A percentile compares a stretch with the other conserved stretches of the same genome.
These are phyloP conservation scores for Clepsis dumicolana DNA, from an alignment of 2,888 invertebrate genomes.

Conservation along the genomic window DNA sequence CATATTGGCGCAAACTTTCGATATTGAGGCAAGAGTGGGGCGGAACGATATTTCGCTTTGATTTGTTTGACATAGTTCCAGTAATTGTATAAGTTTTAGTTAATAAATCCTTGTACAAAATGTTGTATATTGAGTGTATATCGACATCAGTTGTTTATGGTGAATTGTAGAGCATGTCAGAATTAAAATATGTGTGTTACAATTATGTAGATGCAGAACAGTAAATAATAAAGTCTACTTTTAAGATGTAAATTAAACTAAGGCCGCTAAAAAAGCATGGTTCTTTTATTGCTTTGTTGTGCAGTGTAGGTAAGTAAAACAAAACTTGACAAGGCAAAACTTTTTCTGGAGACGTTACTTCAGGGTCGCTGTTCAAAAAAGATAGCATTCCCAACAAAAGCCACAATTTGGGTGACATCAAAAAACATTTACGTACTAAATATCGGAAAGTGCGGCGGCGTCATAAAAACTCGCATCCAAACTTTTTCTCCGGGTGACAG, in stretches of 20 bases:
- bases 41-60: conserved; percentile 43
- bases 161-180: no score
- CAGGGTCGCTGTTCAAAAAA: conserved; percentile 42
- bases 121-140: neutral
- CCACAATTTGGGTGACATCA: conserved; percentile 55
- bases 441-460: conserved; percentile 66
- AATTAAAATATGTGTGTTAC: no score
- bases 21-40: conserved; percentile 61
- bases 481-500: conserved; percentile 77
- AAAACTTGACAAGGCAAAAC: neutral
- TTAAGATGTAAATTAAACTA: no score
- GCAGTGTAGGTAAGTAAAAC: neutral
- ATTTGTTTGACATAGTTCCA: conserved; percentile 26
- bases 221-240: no score
- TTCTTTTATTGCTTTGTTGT: neutral
- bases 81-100: conserved; percentile 23
- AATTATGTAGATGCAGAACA: no score
- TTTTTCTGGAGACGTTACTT: neutral
- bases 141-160: neutral
- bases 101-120: neutral
- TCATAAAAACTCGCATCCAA: conserved; percentile 75
- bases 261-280: neutral
- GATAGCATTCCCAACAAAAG: conserved; percentile 44
- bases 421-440: conserved; percentile 72
- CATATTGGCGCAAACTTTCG: conserved; percentile 67